Conservation (phyloP, 2,113 vertebrate genomes). For the Cheilinus undulatus region DNA sequence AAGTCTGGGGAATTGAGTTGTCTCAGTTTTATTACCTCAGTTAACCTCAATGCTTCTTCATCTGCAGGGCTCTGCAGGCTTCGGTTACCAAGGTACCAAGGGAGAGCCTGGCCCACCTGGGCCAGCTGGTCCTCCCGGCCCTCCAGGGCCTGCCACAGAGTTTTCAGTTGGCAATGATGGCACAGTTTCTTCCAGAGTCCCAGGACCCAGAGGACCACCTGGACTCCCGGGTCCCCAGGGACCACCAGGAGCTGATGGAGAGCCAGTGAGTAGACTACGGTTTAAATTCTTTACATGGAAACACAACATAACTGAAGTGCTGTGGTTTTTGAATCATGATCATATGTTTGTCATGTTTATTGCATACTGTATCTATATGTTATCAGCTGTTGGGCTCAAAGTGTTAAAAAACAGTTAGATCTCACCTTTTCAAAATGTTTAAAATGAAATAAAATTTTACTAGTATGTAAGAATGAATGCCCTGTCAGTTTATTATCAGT, state of each 20-base stretch:
- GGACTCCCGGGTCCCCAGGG: constrained; percentile 84
- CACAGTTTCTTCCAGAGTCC: constrained; percentile 60
- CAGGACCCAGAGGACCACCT: constrained; percentile 82
- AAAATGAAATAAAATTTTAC: not conserved
- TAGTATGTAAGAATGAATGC: not conserved
- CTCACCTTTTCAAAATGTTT: not conserved
- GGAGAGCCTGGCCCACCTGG: constrained; percentile 86
- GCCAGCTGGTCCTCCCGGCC: constrained; percentile 76
- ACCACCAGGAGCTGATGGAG: constrained; percentile 85
- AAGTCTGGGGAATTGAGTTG: too few relatives aligned
- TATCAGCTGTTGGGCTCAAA: too few relatives aligned
- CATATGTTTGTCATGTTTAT: not conserved
- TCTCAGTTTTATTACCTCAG: not conserved
- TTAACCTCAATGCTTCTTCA: not conserved
- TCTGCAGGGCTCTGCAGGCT: constrained; percentile 87
- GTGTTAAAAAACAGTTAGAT: too few relatives aligned
- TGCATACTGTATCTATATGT: too few relatives aligned
- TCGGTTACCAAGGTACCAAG: constrained; percentile 89
- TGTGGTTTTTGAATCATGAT: not conserved
- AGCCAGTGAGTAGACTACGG: constrained; percentile 84
- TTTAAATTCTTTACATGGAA: not conserved
- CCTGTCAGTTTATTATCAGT: not conserved
- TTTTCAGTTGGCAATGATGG: constrained; percentile 53
- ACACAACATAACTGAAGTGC: not conserved
- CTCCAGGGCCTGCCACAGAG: constrained; percentile 72